Percentiles rank a stretch among this genome's conserved stretches.
These are phyloP conservation scores for Zaprionus africanus DNA, from an alignment of 1,140 invertebrate genomes.

Conservation along the genomic window DNA sequence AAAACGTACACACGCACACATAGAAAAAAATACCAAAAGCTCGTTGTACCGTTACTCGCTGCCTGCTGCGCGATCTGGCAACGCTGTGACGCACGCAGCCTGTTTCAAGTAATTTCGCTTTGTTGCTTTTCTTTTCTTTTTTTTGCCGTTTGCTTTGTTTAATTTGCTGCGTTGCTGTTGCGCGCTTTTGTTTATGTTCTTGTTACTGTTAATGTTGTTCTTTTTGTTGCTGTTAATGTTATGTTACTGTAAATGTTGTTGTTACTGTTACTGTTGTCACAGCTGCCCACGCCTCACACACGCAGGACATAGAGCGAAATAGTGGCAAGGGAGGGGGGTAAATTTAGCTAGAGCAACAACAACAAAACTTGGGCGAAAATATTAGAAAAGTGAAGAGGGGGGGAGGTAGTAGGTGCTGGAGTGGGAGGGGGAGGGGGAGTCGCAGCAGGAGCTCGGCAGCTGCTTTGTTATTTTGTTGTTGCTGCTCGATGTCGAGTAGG, in stretches of 20 bases:
- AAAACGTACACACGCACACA: background rate
- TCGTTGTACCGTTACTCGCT: slow-evolving; percentile 53
- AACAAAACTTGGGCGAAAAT: slow-evolving; percentile 1
- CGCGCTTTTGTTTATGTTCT: background rate
- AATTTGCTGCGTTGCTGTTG: background rate
- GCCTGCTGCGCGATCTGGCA: slow-evolving; percentile 46
- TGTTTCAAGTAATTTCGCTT: background rate
- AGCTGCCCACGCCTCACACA: slow-evolving; percentile 28
- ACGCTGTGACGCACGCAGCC: slow-evolving; percentile 29
- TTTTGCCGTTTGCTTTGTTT: background rate
- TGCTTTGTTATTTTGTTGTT: slow-evolving; percentile 35
- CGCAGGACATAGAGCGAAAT: background rate
- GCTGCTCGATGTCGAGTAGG: slow-evolving; percentile 14
- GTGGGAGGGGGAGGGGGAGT: background rate
- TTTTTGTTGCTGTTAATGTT: slow-evolving; percentile 16
- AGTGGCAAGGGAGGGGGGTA: background rate
- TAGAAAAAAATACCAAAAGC: slow-evolving; percentile 23
- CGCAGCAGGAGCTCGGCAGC: background rate
- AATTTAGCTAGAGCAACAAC: background rate
- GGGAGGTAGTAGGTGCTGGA: background rate
- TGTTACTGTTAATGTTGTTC: background rate
- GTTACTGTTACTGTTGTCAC: slow-evolving; percentile 4
- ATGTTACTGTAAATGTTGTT: background rate
- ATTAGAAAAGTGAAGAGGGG: no score
- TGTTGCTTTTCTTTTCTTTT: background rate